Conservation (phyloP, 2,113 vertebrate species). For the Dipodomys ordii region DNA sequence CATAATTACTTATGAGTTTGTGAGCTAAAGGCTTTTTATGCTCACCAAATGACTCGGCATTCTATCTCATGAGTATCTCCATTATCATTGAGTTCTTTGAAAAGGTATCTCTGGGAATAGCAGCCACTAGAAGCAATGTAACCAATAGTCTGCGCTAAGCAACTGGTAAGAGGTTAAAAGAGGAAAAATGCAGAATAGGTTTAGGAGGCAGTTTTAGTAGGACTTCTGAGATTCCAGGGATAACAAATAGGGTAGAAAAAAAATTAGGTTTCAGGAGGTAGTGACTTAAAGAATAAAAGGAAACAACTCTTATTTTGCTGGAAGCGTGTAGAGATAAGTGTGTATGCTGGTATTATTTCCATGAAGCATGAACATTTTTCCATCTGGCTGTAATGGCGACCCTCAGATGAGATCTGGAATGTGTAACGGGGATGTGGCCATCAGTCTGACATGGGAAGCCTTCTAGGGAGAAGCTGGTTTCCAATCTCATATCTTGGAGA, state of each 20-base stretch:
- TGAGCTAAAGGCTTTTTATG: not conserved
- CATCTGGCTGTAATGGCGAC: not conserved
- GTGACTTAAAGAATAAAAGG: not conserved
- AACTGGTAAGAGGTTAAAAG: not conserved
- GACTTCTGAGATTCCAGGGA: not conserved
- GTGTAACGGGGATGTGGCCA: not conserved
- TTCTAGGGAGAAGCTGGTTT: not conserved
- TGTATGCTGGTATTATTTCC: slow-evolving; percentile 11
- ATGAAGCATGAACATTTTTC: not conserved
- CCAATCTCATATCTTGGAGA: not conserved
- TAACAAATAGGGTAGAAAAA: not conserved
- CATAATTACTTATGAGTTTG: too few relatives aligned
- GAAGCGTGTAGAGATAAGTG: not conserved
- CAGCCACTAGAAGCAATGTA: not conserved
- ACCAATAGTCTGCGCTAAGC: not conserved
- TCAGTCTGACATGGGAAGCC: not conserved
- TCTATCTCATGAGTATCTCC: not conserved
- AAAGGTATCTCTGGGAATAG: not conserved
- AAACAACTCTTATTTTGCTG: not conserved
- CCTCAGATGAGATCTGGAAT: not conserved
- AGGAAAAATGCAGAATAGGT: not conserved
- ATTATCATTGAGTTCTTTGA: not conserved
- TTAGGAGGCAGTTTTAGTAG: not conserved
- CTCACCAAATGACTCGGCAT: not conserved
- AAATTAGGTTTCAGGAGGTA: not conserved